These are phyloP conservation scores for Aphis craccivora DNA, from an alignment of 1,140 invertebrate species.

Conservation along the genomic window DNA sequence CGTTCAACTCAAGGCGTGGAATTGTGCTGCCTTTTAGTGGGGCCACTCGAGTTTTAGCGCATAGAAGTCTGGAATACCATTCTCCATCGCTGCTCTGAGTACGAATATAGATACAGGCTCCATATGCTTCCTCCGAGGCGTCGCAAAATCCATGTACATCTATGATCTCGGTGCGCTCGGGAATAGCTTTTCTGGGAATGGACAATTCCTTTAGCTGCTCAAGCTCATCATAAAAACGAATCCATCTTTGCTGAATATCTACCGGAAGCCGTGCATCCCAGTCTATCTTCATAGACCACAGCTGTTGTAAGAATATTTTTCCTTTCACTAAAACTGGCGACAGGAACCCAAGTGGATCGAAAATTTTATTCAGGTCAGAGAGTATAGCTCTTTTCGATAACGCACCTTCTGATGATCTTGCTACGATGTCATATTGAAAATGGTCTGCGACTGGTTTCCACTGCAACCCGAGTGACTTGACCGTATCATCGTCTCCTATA, in stretches of 20 bases:
- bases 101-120: not conserved
- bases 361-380: slow-evolving; percentile 57
- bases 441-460: not conserved
- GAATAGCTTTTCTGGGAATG: not conserved
- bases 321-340: slow-evolving; percentile 48
- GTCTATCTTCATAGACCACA: not conserved
- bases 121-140: not conserved
- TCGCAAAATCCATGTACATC: not conserved
- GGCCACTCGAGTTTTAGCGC: not conserved
- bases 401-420: not conserved
- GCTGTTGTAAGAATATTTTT: slow-evolving; percentile 58
- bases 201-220: not conserved
- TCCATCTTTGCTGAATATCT: not conserved
- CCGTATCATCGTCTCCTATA: not conserved
- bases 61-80: not conserved
- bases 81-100: not conserved
- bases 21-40: not conserved
- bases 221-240: not conserved
- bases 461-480: not conserved
- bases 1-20: not conserved
- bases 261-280: not conserved
- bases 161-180: not conserved
- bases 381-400: slow-evolving; percentile 57
- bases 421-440: not conserved
- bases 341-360: slow-evolving; percentile 59